Percentiles rank a stretch among this genome's conserved stretches.
phyloP scores from a whole-genome alignment of 2,797 vertebrate species.

The Paedocypris micromegethes region DNA sequence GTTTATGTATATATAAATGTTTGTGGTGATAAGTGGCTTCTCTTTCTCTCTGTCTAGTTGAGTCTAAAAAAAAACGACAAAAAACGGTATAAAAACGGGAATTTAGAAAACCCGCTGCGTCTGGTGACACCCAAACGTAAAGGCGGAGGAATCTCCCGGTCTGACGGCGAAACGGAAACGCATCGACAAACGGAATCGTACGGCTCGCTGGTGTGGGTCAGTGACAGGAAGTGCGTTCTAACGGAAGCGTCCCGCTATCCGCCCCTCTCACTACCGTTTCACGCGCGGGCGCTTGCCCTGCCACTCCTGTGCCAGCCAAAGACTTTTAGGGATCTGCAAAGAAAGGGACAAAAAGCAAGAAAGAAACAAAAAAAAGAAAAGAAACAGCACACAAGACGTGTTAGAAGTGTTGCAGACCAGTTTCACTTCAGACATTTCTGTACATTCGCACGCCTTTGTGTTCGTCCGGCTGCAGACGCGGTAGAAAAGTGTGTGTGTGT shows the following conservation, averaged over 20 bases:
- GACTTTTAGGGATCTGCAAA: conserved; percentile 83
- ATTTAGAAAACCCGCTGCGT: too few relatives aligned
- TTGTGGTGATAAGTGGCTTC: too few relatives aligned
- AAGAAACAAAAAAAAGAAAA: conserved; percentile 43
- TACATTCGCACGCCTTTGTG: background rate
- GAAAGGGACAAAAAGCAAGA: conserved; percentile 62
- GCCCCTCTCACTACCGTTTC: conserved; percentile 54
- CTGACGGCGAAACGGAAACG: too few relatives aligned
- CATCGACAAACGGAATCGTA: background rate
- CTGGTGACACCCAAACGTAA: too few relatives aligned
- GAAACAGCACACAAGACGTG: conserved; percentile 47
- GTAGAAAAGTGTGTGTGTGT: too few relatives aligned
- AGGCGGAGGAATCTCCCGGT: too few relatives aligned
- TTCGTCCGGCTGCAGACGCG: too few relatives aligned
- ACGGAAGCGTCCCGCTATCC: conserved; percentile 47
- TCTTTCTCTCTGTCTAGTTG: too few relatives aligned
- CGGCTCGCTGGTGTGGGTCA: conserved; percentile 38
- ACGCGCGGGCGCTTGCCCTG: conserved; percentile 64
- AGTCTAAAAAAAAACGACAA: too few relatives aligned
- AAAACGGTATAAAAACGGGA: too few relatives aligned
- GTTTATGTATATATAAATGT: too few relatives aligned
- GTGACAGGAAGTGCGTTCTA: conserved; percentile 38
- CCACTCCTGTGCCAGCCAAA: conserved; percentile 67
- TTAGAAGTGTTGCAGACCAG: conserved; percentile 43
- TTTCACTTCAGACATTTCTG: conserved; percentile 25